These are phyloP conservation scores for Thinocorus orbignyianus DNA, from an alignment of 2,113 vertebrate genomes.

Conservation along the genomic window DNA sequence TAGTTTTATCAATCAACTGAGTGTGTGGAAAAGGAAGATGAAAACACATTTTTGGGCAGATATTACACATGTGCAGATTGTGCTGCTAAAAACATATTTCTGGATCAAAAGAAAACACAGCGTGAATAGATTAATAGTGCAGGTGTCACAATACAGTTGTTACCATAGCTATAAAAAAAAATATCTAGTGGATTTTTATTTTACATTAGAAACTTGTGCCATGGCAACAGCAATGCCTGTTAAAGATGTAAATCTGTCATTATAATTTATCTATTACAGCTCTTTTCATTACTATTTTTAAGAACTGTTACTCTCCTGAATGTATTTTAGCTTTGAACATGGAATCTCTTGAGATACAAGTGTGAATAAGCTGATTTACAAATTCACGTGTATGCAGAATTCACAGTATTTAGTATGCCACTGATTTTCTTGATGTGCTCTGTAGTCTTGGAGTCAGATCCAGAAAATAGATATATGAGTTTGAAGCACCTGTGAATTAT, in stretches of 20 bases:
- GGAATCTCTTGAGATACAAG: constrained; percentile 22
- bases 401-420: background rate
- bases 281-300: constrained; percentile 61
- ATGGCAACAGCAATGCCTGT: constrained; percentile 70
- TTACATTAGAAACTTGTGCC: constrained; percentile 55
- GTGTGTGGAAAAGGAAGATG: background rate
- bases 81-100: constrained; percentile 9
- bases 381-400: constrained; percentile 33
- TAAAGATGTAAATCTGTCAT: constrained; percentile 41
- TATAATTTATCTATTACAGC: constrained; percentile 64
- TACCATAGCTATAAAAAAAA: constrained; percentile 66
- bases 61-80: constrained; percentile 8
- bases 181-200: constrained; percentile 62
- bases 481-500: constrained; percentile 26
- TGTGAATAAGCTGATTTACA: constrained; percentile 49
- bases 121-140: constrained; percentile 9
- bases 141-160: constrained; percentile 17
- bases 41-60: constrained; percentile 6
- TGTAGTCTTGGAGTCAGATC: constrained; percentile 14
- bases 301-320: constrained; percentile 49
- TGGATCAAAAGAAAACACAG: constrained; percentile 25
- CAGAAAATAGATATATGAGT: background rate
- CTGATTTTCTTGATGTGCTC: constrained; percentile 38
- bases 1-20: background rate
- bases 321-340: constrained; percentile 49